Conservation (phyloP, 2,113 vertebrate species). For the Pachypanchax playfairii region DNA sequence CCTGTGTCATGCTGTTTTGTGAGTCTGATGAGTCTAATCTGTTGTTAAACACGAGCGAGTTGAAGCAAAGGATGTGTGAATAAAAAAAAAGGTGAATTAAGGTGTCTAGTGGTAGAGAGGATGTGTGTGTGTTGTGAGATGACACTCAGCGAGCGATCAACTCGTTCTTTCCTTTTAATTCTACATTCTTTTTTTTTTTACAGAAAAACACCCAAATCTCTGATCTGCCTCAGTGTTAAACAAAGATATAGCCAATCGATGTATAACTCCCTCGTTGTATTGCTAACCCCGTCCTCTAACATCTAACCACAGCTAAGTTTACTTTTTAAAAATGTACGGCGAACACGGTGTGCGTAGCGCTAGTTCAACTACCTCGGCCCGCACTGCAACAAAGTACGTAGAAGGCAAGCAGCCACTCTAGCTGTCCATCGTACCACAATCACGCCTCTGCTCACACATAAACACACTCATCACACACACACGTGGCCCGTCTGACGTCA, state of each 20-base stretch:
- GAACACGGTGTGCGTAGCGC: neutral
- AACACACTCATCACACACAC: slow-evolving; percentile 56
- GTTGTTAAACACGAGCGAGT: neutral
- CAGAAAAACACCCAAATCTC: neutral
- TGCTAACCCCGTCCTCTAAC: neutral
- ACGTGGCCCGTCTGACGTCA: slow-evolving; percentile 75
- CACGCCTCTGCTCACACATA: slow-evolving; percentile 46
- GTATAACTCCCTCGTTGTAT: neutral
- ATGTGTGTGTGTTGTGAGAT: neutral
- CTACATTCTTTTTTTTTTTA: neutral
- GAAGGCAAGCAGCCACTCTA: slow-evolving; percentile 14
- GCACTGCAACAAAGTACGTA: slow-evolving; percentile 24
- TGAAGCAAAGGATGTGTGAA: slow-evolving; percentile 13
- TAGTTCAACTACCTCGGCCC: neutral
- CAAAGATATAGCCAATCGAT: neutral
- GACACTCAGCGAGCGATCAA: slow-evolving; percentile 3
- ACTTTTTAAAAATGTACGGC: neutral
- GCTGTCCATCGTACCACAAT: slow-evolving; percentile 41
- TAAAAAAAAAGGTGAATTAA: slow-evolving; percentile 9
- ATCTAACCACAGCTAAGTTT: neutral
- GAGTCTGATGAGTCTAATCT: slow-evolving; percentile 7
- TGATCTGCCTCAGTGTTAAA: neutral
- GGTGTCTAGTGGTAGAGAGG: neutral
- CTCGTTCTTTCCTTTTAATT: neutral
- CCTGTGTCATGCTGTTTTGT: neutral